phyloP scores from a whole-genome alignment of 2,888 invertebrate species.

The Trachelus iudaicus region DNA sequence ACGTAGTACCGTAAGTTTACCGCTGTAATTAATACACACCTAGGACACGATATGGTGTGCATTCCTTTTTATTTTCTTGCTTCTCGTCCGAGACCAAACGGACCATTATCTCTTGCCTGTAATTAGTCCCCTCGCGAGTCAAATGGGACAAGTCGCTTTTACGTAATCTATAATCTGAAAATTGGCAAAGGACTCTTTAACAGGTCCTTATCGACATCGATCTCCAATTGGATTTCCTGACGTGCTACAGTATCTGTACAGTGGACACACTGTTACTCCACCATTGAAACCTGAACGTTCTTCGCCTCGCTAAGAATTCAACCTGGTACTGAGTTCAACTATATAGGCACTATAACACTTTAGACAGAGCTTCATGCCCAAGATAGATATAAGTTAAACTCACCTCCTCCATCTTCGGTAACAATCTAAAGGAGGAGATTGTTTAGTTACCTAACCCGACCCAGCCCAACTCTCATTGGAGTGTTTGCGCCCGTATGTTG shows the following conservation, averaged over 20 bases:
- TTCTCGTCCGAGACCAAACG: constrained; percentile 2
- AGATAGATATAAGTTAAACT: not conserved
- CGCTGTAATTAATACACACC: not conserved
- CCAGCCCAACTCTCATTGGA: not conserved
- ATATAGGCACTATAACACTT: not conserved
- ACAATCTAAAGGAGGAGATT: constrained; percentile 23
- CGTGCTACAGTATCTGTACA: not conserved
- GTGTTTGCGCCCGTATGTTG: not conserved
- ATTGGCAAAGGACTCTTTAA: constrained; percentile 10
- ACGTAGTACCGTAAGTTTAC: not conserved
- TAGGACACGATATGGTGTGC: not conserved
- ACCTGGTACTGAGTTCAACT: not conserved
- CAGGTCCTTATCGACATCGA: constrained; percentile 30
- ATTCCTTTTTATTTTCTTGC: not conserved
- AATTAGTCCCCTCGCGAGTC: constrained; percentile 18
- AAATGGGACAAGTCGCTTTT: constrained; percentile 14
- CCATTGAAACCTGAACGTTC: constrained; percentile 29
- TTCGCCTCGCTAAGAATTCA: constrained; percentile 26
- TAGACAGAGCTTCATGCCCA: not conserved
- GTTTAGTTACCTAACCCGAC: constrained; percentile 23
- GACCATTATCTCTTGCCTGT: constrained; percentile 11
- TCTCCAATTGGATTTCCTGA: constrained; percentile 32
- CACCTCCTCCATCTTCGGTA: constrained; percentile 18
- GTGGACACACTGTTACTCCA: constrained; percentile 24
- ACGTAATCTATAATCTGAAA: constrained; percentile 17